A percentile compares a stretch with the other conserved stretches of the same genome.
Evolutionary conservation across 2,113 vertebrate genomes (phyloP).

Genomic region (Grammomys surdaster): DNA sequence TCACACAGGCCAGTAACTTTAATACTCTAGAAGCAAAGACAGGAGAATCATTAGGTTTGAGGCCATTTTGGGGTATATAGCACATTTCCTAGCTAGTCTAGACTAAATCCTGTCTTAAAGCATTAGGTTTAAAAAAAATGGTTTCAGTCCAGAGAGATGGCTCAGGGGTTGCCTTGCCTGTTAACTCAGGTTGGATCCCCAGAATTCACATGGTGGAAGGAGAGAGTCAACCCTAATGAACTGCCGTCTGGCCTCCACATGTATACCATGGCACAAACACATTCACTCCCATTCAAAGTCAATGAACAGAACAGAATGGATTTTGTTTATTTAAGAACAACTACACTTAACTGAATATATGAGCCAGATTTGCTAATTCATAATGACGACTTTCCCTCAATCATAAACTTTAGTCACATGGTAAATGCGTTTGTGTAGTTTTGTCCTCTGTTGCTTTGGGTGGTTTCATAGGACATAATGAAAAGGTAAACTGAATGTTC

Average conservation of each 20-base stretch:
- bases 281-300: background rate
- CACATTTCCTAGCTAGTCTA: background rate
- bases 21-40: background rate
- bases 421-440: background rate
- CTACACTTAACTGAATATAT: background rate
- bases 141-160: background rate
- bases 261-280: too few species aligned
- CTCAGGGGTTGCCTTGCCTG: too few species aligned
- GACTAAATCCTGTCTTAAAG: background rate
- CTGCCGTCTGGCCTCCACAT: background rate
- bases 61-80: background rate
- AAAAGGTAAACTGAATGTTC: background rate
- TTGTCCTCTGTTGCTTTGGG: background rate
- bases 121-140: background rate
- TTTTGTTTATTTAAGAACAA: background rate
- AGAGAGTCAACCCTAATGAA: background rate
- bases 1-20: background rate
- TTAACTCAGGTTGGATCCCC: background rate
- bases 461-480: background rate
- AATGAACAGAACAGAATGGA: background rate
- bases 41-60: background rate
- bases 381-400: background rate
- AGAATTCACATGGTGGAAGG: background rate
- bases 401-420: background rate
- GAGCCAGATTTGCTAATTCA: background rate